Evolutionary conservation across 1,140 invertebrate genomes (phyloP), one percentile per base, ranked within the genome.

Genomic region (Heliconius eleuchia): DNA sequence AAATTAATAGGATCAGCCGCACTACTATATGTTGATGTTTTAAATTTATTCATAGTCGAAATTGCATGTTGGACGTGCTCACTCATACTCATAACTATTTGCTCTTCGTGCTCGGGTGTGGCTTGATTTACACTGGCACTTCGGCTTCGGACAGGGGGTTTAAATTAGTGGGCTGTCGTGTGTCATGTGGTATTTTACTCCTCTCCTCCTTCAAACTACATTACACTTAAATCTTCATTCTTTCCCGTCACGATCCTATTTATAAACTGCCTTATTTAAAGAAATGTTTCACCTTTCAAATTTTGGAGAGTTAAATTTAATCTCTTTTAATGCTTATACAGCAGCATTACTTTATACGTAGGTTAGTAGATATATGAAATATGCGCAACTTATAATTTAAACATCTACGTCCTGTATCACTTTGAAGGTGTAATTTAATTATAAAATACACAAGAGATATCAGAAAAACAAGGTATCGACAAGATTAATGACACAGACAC

Each of bases 141-240:
- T 85, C 82, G 82, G 75, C 85, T 81, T 85, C 80, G 82, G 85
- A 84, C 85, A 84, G 88, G 87, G 81, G 85, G 84, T 79, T 94
- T 92, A 90, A 94, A 92, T 92, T 91, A 93, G 86, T 88, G 81
- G 86, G 85, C 82, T 87, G 90, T 87, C 89, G 87, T 87, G 87
- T 93, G 89, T 92, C 90, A 88, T 88, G 85, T 85, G 83, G 90
- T 88, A 89, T 88, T 92, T 94, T 92, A 89, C 91, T 92, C 90
- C 87, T 82, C 85, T 88, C 85, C 82, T 84, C 82, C 13, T 46
- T 16, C 13, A 46, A 55, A 74, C 80, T 84, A 80, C 83, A 87
- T 86, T 90, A 87, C 86, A 85, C 87, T 88, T 83, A 82, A 88
- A 87, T 88, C 87, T 88, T 83, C 83, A 88, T 89, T 87, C 89